These are phyloP conservation scores for Volucella inflata DNA, from an alignment of 2,888 invertebrate genomes.

Conservation along the genomic window DNA sequence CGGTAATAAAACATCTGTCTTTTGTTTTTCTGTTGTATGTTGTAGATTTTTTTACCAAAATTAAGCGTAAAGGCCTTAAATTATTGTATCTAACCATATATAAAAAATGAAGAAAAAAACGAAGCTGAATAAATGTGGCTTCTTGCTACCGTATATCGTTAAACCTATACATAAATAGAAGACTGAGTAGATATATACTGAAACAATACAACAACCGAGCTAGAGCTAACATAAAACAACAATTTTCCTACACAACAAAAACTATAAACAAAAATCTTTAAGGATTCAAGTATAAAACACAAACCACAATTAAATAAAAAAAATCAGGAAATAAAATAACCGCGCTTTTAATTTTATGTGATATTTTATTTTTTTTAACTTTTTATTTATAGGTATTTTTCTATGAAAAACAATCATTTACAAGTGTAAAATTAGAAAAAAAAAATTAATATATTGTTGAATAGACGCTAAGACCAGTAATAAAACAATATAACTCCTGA, in stretches of 20 bases:
- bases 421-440: constrained; percentile 71
- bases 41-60: too few species aligned
- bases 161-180: constrained; percentile 44
- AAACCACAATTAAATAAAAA: constrained; percentile 28
- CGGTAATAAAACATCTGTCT: too few species aligned
- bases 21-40: too few species aligned
- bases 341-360: constrained; percentile 38
- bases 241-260: constrained; percentile 7
- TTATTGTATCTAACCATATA: not conserved
- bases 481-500: constrained; percentile 70
- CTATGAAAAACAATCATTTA: constrained; percentile 75
- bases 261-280: constrained; percentile 1
- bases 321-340: constrained; percentile 33
- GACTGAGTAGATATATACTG: constrained; percentile 23
- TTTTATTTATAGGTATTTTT: constrained; percentile 74
- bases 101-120: not conserved
- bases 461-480: constrained; percentile 72
- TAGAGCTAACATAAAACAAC: constrained; percentile 25
- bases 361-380: constrained; percentile 67
- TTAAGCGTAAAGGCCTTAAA: not conserved
- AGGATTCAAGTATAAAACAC: constrained; percentile 32
- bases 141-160: constrained; percentile 49
- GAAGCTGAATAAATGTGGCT: constrained; percentile 68
- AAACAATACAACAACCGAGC: constrained; percentile 24
- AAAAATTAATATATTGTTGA: constrained; percentile 62